phyloP scores from a whole-genome alignment of 2,797 vertebrate genomes.

The Brachyrhaphis roseni region DNA sequence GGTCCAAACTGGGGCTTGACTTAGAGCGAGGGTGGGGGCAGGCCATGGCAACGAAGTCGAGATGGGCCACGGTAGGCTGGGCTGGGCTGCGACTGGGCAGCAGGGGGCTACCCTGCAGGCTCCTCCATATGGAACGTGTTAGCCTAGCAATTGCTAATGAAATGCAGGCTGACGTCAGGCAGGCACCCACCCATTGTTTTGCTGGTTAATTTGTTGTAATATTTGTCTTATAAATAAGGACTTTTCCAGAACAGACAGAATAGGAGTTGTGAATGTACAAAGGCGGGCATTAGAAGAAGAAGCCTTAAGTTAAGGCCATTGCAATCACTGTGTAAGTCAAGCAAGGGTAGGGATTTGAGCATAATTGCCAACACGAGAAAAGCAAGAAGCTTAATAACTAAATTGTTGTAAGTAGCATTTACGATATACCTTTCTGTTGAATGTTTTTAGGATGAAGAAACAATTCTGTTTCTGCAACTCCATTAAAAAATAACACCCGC shows the following conservation, averaged over 20 bases:
- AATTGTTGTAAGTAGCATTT: slow-evolving; percentile 65
- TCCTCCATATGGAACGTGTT: slow-evolving; percentile 85
- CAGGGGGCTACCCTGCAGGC: slow-evolving; percentile 78
- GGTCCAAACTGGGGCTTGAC: slow-evolving; percentile 68
- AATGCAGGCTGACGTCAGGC: slow-evolving; percentile 84
- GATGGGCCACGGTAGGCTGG: slow-evolving; percentile 68
- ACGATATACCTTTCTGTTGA: slow-evolving; percentile 59
- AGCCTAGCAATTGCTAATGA: slow-evolving; percentile 81
- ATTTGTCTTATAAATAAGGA: slow-evolving; percentile 83
- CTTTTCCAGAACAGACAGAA: slow-evolving; percentile 60
- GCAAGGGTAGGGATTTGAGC: slow-evolving; percentile 53
- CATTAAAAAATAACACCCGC: slow-evolving; percentile 15
- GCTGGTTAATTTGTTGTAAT: slow-evolving; percentile 84
- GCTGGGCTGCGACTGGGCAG: slow-evolving; percentile 72
- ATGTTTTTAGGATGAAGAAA: slow-evolving; percentile 62
- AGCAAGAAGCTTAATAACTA: slow-evolving; percentile 51
- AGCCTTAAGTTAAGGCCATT: slow-evolving; percentile 26
- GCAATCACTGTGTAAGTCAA: slow-evolving; percentile 24
- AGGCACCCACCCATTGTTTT: slow-evolving; percentile 82
- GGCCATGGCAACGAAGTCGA: slow-evolving; percentile 68
- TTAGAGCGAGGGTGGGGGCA: slow-evolving; percentile 63
- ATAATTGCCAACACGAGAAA: slow-evolving; percentile 59
- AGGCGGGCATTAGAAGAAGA: slow-evolving; percentile 33
- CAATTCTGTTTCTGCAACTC: slow-evolving; percentile 57
- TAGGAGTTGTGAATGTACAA: slow-evolving; percentile 37